A percentile compares a stretch with the other conserved stretches of the same genome.
phyloP scores from a whole-genome alignment of 2,113 vertebrate species.

The Danionella cerebrum region DNA sequence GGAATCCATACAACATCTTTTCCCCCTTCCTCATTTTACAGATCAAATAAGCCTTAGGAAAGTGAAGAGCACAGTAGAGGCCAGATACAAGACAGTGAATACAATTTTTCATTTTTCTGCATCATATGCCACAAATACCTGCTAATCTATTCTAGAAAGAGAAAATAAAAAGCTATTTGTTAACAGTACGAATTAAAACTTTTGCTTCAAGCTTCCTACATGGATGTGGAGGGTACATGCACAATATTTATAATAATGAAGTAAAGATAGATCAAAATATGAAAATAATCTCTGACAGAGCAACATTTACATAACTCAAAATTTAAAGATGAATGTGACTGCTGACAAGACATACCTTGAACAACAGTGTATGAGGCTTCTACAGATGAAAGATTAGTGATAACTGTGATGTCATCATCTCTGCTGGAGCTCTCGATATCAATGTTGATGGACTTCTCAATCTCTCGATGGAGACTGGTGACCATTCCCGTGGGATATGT shows the following conservation, averaged over 20 bases:
- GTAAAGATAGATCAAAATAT: not conserved
- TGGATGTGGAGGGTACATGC: not conserved
- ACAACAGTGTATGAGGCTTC: conserved; percentile 97
- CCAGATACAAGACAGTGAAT: conserved; percentile 46
- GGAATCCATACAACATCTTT: not conserved
- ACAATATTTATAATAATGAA: not conserved
- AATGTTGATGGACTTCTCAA: conserved; percentile 96
- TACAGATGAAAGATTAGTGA: conserved; percentile 96
- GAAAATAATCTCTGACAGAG: not conserved
- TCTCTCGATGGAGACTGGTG: conserved; percentile 94
- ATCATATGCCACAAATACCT: conserved; percentile 45
- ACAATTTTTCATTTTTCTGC: conserved; percentile 58
- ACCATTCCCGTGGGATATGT: conserved; percentile 96
- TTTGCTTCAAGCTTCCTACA: not conserved
- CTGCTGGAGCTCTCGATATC: conserved; percentile 97
- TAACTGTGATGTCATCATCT: conserved; percentile 94
- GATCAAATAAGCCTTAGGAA: conserved; percentile 60
- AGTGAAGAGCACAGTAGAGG: conserved; percentile 41
- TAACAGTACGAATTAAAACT: not conserved
- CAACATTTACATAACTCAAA: too few relatives aligned
- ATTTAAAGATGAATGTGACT: not conserved
- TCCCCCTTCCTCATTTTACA: conserved; percentile 40
- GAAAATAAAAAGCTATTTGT: not conserved
- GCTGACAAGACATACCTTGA: conserved; percentile 72
- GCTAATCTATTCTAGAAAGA: conserved; percentile 37